Conservation (phyloP, 2,113 vertebrate genomes). For the Forbesichthys papilliferus region DNA sequence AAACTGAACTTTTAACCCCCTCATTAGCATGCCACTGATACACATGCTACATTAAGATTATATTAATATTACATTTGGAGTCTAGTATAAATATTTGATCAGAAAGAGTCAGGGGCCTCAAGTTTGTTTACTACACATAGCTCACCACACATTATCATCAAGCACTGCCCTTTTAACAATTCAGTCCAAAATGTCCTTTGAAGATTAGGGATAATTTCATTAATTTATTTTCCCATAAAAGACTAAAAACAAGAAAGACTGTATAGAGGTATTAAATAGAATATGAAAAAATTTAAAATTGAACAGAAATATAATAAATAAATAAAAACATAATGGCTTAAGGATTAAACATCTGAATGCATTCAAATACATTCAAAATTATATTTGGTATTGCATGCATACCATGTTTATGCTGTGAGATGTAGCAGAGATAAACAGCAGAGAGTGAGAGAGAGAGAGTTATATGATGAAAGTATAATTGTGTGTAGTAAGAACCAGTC, state of each 20-base stretch:
- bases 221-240: slow-evolving; percentile 37
- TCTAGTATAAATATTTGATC: slow-evolving; percentile 74
- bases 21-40: slow-evolving; percentile 67
- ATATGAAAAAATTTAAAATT: too few species aligned
- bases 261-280: background rate
- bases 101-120: slow-evolving; percentile 59
- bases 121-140: slow-evolving; percentile 69
- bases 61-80: slow-evolving; percentile 75
- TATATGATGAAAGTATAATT: too few species aligned
- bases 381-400: background rate
- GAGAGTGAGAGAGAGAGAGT: too few species aligned
- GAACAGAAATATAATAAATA: too few species aligned
- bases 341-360: too few species aligned
- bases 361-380: too few species aligned
- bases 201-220: slow-evolving; percentile 55
- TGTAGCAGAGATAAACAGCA: too few species aligned
- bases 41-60: slow-evolving; percentile 67
- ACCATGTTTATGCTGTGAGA: background rate
- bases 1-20: slow-evolving; percentile 34
- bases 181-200: slow-evolving; percentile 57
- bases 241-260: slow-evolving; percentile 30
- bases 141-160: slow-evolving; percentile 69
- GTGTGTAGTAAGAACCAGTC: too few species aligned
- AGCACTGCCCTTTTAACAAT: slow-evolving; percentile 62
- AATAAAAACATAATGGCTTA: too few species aligned